Evolutionary conservation across 2,113 vertebrate species (phyloP).

Genomic region (Phalacrocorax carbo): DNA sequence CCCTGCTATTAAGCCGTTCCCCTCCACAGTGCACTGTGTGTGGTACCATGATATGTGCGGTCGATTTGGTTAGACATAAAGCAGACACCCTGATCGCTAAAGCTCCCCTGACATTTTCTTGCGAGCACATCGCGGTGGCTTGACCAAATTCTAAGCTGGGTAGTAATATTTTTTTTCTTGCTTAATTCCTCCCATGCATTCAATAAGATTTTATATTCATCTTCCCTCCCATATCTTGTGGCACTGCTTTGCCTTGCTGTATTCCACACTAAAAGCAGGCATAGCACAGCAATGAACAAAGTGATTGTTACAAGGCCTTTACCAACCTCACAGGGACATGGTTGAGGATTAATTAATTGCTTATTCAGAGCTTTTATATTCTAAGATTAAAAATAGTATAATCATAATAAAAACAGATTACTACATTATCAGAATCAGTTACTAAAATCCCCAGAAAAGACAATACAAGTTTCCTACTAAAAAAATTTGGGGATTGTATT

Average conservation of each 20-base stretch:
- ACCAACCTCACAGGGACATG: not conserved
- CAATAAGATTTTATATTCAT: not conserved
- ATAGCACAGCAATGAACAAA: not conserved
- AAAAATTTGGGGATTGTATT: not conserved
- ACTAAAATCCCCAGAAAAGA: not conserved
- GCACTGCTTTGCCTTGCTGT: not conserved
- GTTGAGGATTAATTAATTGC: conserved; percentile 21
- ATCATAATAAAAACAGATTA: not conserved
- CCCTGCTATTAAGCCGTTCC: not conserved
- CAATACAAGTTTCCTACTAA: not conserved
- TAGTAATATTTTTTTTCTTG: not conserved
- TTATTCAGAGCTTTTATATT: not conserved
- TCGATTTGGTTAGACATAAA: not conserved
- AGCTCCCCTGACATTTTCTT: not conserved
- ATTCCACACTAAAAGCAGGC: not conserved
- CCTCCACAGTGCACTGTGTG: not conserved
- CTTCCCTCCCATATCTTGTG: not conserved
- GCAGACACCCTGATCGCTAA: not conserved
- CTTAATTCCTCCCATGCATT: not conserved
- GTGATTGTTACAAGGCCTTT: not conserved
- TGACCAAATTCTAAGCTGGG: not conserved
- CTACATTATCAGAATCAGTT: not conserved
- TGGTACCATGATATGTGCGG: not conserved
- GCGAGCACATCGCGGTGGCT: not conserved
- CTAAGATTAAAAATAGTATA: conserved; percentile 13